Conservation (phyloP, 1,140 invertebrate genomes). For the Drosophila orena region DNA sequence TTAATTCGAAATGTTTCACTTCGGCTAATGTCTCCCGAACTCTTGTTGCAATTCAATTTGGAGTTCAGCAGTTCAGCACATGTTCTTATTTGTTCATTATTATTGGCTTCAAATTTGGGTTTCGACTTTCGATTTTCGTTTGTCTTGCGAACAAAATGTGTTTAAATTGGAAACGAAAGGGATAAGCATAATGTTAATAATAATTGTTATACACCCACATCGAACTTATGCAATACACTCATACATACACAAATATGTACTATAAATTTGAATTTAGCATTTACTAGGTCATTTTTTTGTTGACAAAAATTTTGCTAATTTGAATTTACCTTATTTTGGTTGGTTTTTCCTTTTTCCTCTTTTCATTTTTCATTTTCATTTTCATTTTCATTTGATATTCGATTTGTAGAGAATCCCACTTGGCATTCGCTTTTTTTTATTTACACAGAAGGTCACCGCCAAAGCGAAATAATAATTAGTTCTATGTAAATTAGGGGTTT, state of each 20-base stretch:
- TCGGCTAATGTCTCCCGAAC: constrained; percentile 1
- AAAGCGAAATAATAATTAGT: constrained; percentile 62
- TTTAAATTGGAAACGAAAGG: constrained; percentile 56
- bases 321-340: constrained; percentile 62
- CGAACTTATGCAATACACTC: constrained; percentile 66
- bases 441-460: constrained; percentile 64
- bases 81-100: constrained; percentile 36
- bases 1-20: constrained; percentile 44
- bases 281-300: constrained; percentile 68
- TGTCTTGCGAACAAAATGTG: constrained; percentile 60
- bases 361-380: constrained; percentile 1
- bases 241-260: constrained; percentile 71
- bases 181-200: constrained; percentile 64
- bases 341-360: constrained; percentile 13
- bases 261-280: constrained; percentile 81
- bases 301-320: constrained; percentile 82
- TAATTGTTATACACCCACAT: constrained; percentile 57
- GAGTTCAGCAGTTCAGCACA: constrained; percentile 48
- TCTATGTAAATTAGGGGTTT: constrained; percentile 46
- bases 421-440: constrained; percentile 53
- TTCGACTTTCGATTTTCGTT: constrained; percentile 4
- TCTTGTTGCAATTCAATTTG: constrained; percentile 56
- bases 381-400: constrained; percentile 16
- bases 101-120: constrained; percentile 59
- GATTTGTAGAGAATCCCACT: constrained; percentile 59